Evolutionary conservation across 2,797 vertebrate species (phyloP), one percentile per base, ranked within the genome.

Genomic region (Mus caroli): DNA sequence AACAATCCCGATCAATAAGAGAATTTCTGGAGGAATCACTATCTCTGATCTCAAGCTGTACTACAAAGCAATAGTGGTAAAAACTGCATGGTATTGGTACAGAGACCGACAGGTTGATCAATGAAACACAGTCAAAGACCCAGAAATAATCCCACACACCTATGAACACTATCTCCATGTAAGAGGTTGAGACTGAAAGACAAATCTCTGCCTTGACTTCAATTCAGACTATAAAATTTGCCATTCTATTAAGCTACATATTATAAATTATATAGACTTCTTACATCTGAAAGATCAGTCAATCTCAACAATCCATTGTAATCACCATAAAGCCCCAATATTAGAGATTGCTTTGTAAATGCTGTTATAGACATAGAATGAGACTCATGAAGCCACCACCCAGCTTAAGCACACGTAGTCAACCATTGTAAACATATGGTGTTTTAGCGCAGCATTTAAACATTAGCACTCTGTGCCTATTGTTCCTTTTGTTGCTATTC

Each of bases 101-200:
- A 69, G 64, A 69, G 31, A 34, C 14, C 0, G 0, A n/a, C 64
- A 7, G 6, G 31, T 69, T 69, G 64, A 69, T n/a, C 31, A 69
- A 34, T n/a, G 64, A 69, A 69, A 69, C 64, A 34, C 13, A 69
- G 34, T 15, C 6, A 14, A 69, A 69, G 64, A 69, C 64, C 31
- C 28, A 69, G 64, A 69, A 69, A 69, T 34, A 69, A n/a, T 34
- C 64, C 31, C 64, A 69, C 31, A 64, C 28, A 34, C 12, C 28
- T 34, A 14, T 14, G 4, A 31, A 15, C 64, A 69, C 64, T 64
- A 64, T 11, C 82, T 71, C 26, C 28, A 86, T 92, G 37, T 67
- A 67, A 96, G 46, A 82, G 11, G 3, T 20, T 92, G 60, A 92
- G 20, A n/a, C 46, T 94, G 54, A 94, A 87, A 95, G 90, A 64